Percentiles rank a stretch among this genome's conserved stretches.
Evolutionary conservation across 2,888 invertebrate species (phyloP).

Genomic region (Microplitis manilae): DNA sequence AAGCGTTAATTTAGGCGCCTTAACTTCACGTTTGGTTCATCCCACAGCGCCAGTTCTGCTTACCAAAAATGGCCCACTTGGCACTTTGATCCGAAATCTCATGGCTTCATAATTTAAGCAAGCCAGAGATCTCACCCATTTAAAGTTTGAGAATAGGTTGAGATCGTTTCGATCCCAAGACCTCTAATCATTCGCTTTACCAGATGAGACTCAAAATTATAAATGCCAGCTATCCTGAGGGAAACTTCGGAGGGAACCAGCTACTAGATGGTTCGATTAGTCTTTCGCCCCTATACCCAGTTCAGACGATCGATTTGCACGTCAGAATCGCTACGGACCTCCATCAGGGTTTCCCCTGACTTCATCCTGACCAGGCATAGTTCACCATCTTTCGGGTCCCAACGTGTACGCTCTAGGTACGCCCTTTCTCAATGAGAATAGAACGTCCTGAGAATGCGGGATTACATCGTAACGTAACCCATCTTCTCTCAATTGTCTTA

Average conservation of each 20-base stretch:
- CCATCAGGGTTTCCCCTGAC: constrained; percentile 81
- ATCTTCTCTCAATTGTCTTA: too few relatives aligned
- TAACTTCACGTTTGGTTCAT: constrained; percentile 62
- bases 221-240: too few relatives aligned
- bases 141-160: too few relatives aligned
- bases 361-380: constrained; percentile 82
- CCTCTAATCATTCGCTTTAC: too few relatives aligned
- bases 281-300: constrained; percentile 82
- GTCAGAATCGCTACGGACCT: constrained; percentile 83
- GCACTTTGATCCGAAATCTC: constrained; percentile 40
- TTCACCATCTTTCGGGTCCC: constrained; percentile 84
- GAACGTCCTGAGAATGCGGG: too few relatives aligned
- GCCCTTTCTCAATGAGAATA: constrained; percentile 54
- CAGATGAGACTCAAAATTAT: too few relatives aligned
- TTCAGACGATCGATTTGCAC: constrained; percentile 86
- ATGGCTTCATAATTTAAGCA: too few relatives aligned
- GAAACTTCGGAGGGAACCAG: constrained; percentile 70
- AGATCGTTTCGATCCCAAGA: too few relatives aligned
- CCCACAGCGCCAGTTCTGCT: constrained; percentile 52
- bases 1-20: constrained; percentile 63
- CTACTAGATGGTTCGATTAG: constrained; percentile 85
- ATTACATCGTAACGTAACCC: too few relatives aligned
- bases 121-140: too few relatives aligned
- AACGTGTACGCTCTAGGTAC: constrained; percentile 79
- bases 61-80: constrained; percentile 50